Conservation (phyloP, 2,888 invertebrate species). For the Monopis laevigella region DNA sequence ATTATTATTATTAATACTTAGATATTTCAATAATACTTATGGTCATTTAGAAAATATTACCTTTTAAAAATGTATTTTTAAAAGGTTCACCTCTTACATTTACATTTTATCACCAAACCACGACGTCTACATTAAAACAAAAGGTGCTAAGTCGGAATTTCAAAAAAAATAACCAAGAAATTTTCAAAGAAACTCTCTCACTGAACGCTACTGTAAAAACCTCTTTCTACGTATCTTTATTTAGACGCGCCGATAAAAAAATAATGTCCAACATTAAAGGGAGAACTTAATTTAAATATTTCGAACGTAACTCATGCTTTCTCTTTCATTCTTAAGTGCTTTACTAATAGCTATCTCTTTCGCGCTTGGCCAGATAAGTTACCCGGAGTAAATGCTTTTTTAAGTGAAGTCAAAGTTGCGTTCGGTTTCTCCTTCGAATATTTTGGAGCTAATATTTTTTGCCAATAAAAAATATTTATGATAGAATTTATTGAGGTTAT, state of each 20-base stretch:
- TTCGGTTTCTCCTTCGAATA: constrained; percentile 3
- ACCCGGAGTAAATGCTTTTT: constrained; percentile 52
- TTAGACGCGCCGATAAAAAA: constrained; percentile 58
- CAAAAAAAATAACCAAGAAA: background rate
- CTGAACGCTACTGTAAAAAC: constrained; percentile 3
- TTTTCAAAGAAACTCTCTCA: constrained; percentile 1
- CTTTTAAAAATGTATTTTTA: too few relatives aligned
- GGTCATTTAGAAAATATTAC: too few relatives aligned
- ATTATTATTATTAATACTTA: too few relatives aligned
- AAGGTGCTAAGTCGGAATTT: constrained; percentile 8
- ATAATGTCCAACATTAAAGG: constrained; percentile 60
- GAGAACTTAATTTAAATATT: constrained; percentile 63
- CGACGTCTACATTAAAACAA: constrained; percentile 8
- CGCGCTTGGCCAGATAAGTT: constrained; percentile 40
- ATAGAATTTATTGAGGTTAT: background rate
- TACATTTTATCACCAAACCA: too few relatives aligned
- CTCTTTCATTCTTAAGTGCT: constrained; percentile 23
- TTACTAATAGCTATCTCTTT: constrained; percentile 27
- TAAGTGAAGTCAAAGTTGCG: constrained; percentile 40
- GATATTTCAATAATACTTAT: too few relatives aligned
- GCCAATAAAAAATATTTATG: background rate
- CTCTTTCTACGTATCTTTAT: constrained; percentile 39
- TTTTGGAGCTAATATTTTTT: background rate
- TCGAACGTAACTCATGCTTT: constrained; percentile 29
- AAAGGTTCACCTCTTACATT: too few relatives aligned